These are phyloP conservation scores for Astreopora myriophthalma DNA, from an alignment of 64 coral and sea anemone species.

Conservation along the genomic window DNA sequence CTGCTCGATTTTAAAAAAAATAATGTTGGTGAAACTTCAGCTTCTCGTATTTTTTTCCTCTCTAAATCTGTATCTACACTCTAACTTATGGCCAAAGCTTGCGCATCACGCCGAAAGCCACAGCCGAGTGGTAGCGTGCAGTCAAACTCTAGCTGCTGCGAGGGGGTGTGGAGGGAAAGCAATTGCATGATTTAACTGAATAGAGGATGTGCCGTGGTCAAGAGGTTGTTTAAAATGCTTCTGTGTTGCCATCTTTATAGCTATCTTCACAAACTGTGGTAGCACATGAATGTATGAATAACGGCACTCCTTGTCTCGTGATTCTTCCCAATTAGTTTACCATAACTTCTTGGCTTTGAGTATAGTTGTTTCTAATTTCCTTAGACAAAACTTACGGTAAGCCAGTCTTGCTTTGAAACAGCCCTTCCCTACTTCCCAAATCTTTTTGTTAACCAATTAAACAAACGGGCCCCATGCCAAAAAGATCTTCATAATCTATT, in stretches of 20 bases:
- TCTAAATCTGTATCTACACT: no score
- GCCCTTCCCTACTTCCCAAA: background rate
- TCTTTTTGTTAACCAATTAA: slow-evolving; percentile 55
- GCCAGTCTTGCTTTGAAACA: background rate
- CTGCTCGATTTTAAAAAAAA: no score
- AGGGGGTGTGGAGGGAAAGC: no score
- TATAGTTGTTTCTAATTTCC: background rate
- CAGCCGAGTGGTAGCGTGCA: no score
- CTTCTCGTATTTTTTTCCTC: no score
- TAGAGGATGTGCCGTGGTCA: no score
- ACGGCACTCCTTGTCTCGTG: background rate
- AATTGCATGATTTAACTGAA: no score
- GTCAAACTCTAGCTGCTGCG: no score
- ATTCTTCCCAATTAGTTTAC: background rate
- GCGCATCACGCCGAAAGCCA: no score
- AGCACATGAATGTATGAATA: background rate
- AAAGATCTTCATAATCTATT: background rate
- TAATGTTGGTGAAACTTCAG: no score
- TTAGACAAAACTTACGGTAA: background rate
- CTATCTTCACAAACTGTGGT: background rate
- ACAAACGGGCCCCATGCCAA: background rate
- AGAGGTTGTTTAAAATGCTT: no score
- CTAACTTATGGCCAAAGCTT: no score
- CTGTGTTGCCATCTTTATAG: background rate
- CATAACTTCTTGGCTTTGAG: background rate